Evolutionary conservation across 2,113 vertebrate genomes (phyloP).

Genomic region (Xiphophorus maculatus): DNA sequence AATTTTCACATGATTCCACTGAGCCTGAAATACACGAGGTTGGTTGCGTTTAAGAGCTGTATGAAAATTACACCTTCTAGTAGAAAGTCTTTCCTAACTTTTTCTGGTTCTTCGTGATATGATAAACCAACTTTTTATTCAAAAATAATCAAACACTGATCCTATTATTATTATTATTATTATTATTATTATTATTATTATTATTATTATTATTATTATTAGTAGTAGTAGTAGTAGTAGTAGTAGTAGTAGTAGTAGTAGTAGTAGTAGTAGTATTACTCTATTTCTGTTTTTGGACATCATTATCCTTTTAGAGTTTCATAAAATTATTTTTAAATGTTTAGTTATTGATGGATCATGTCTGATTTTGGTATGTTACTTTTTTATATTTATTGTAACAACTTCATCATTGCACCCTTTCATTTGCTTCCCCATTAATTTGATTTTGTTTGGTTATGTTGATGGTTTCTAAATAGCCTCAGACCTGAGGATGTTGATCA

Average conservation of each 20-base stretch:
- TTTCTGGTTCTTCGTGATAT: not conserved
- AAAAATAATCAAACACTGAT: not conserved
- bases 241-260: too few relatives aligned
- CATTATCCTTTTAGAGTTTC: not conserved
- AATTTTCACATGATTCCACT: constrained; percentile 37
- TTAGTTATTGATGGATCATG: not conserved
- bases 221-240: too few relatives aligned
- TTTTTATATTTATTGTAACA: too few relatives aligned
- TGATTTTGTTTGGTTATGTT: too few relatives aligned
- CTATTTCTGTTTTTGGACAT: not conserved
- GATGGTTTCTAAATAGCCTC: too few relatives aligned
- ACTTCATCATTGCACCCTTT: too few relatives aligned
- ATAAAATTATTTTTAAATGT: not conserved
- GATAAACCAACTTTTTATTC: not conserved
- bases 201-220: too few relatives aligned
- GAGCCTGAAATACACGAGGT: not conserved
- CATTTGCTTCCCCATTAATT: too few relatives aligned
- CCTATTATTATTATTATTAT: too few relatives aligned
- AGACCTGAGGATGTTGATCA: too few relatives aligned
- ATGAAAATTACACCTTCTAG: not conserved
- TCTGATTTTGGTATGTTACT: too few relatives aligned
- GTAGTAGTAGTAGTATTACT: not conserved
- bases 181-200: too few relatives aligned
- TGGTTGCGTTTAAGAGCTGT: constrained; percentile 10
- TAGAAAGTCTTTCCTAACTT: not conserved